Base-by-base conservation (phyloP, 2,113 vertebrate species). In the Gila orcuttii region DNA sequence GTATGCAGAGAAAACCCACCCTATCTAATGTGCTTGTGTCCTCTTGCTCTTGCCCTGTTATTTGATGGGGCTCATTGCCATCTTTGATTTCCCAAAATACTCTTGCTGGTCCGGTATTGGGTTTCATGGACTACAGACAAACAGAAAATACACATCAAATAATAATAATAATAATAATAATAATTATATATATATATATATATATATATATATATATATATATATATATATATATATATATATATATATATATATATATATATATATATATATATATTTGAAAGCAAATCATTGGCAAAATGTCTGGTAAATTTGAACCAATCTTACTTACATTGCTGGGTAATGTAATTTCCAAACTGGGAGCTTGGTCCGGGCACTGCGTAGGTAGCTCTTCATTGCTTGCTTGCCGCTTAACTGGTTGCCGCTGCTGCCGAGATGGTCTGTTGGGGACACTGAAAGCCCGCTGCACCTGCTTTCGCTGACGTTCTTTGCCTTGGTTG, bases 381-480 rank as follows among this genome's bases (percentile, higher is more conserved):
- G 52, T 88, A 0, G 68, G 89, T 64, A 93, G 76, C 2, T 91
- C 64, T 88, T 94, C 92, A 0, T 74, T 85, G 62, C 94, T 94
- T 19, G 13, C 87, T 83, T 92, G 93, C 86, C 92, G 93, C 89
- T 89, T 95, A 75, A 84, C 15, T 57, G 8, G 17, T 0, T 87
- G 90, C 25, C 91, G 92, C 6, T 89, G 87, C 0, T 92, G 8
- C 0, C 89, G 89, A 0, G 93, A 93, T 45, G 75, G 89, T 85
- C 94, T 92, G 0, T 95, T 94, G 0, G 97, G 97, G 11, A 96
- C 97, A 21, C 97, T 98, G 90, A 97, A 96, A 0, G 97, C 96
- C 82, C 98, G 95, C 12, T 93, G 90, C 15, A 99, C 93, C 0
- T 93, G 93, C 21, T 92, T 95, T 13, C 69, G 86, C 64, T 84